These are phyloP conservation scores for Micronycteris hirsuta DNA, from an alignment of 2,113 vertebrate species.

Conservation along the genomic window DNA sequence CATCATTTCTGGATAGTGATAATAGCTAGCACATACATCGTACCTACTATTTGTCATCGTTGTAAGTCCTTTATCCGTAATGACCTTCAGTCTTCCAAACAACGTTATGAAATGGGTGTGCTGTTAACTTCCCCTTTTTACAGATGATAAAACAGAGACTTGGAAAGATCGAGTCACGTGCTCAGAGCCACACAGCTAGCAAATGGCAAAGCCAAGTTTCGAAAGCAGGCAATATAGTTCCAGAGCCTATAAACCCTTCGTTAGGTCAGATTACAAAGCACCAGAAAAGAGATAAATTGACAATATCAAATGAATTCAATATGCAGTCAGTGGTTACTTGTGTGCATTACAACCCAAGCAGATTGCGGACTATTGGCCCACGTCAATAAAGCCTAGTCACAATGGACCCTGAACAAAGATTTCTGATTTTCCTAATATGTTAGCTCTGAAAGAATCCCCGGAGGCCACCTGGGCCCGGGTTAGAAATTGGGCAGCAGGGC, in stretches of 20 bases:
- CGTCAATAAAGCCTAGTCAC: neutral
- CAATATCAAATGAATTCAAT: neutral
- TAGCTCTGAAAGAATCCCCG: neutral
- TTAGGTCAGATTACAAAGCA: neutral
- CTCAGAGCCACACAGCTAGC: neutral
- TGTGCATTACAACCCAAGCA: neutral
- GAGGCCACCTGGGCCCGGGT: neutral
- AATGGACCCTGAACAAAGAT: neutral
- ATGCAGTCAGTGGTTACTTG: neutral
- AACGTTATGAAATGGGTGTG: neutral
- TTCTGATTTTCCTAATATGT: neutral
- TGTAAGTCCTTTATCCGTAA: neutral
- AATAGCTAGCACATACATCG: neutral
- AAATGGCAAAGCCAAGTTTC: neutral
- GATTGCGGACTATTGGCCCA: neutral
- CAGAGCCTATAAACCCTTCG: neutral
- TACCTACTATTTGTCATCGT: neutral
- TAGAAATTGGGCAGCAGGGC: neutral
- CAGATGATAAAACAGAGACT: neutral
- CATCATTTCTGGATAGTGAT: neutral
- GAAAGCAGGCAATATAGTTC: neutral
- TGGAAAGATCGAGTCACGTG: neutral
- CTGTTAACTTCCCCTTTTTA: neutral
- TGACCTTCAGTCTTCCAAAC: neutral
- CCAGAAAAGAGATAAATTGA: constrained; percentile 8